Conservation (phyloP, 2,113 vertebrate genomes). For the Corydoras maculifer region DNA sequence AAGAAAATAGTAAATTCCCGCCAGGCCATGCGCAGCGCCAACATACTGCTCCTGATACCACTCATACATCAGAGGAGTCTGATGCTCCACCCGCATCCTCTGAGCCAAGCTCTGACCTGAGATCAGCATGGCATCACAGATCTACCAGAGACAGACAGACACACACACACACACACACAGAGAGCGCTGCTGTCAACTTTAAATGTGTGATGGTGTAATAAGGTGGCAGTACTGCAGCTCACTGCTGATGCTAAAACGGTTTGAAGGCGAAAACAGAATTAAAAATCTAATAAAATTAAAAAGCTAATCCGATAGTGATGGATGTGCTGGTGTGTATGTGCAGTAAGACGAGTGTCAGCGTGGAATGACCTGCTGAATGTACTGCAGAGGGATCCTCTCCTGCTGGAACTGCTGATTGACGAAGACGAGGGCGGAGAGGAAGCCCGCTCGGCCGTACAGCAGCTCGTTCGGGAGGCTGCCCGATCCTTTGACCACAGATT, state of each 20-base stretch:
- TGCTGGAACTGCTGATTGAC: conserved; percentile 83
- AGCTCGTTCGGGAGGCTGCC: conserved; percentile 79
- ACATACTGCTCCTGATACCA: conserved; percentile 95
- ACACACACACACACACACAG: conserved; percentile 14
- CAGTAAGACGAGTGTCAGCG: not conserved
- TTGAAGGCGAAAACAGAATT: too few relatives aligned
- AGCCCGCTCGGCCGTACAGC: conserved; percentile 86
- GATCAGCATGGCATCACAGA: conserved; percentile 73
- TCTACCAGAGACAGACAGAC: conserved; percentile 56
- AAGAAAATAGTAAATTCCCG: conserved; percentile 93
- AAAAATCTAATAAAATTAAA: too few relatives aligned
- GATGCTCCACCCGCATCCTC: conserved; percentile 72
- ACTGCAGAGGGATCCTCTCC: conserved; percentile 80
- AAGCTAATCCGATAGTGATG: too few relatives aligned
- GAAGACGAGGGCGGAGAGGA: conserved; percentile 80
- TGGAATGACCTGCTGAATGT: conserved; percentile 81
- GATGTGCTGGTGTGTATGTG: not conserved
- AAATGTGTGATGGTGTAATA: too few relatives aligned
- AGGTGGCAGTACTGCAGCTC: too few relatives aligned
- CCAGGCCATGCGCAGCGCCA: conserved; percentile 88
- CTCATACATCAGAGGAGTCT: conserved; percentile 88
- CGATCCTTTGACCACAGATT: conserved; percentile 62
- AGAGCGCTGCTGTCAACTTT: not conserved
- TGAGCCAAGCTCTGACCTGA: conserved; percentile 81
- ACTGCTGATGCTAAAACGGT: too few relatives aligned